phyloP scores from a whole-genome alignment of 2,113 vertebrate genomes.

The Spheniscus mendiculus region DNA sequence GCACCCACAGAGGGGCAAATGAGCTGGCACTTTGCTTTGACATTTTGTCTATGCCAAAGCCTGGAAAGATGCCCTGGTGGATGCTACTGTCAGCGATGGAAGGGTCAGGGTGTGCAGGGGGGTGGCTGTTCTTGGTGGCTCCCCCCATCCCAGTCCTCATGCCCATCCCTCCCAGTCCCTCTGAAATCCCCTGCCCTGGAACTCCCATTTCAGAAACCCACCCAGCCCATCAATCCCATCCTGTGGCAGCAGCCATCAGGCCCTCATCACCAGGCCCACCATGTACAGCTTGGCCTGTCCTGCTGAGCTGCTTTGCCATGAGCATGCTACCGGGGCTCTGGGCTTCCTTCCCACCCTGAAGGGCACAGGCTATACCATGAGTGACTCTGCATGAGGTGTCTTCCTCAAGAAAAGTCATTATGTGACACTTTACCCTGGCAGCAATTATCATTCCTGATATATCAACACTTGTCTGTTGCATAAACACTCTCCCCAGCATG shows the following conservation, averaged over 20 bases:
- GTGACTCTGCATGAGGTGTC: background rate
- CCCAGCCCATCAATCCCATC: background rate
- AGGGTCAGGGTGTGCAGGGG: background rate
- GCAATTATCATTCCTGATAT: background rate
- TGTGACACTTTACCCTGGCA: background rate
- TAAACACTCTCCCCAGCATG: background rate
- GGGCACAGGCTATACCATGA: background rate
- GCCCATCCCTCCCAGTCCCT: background rate
- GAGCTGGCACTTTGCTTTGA: background rate
- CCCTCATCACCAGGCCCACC: background rate
- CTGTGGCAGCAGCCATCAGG: background rate
- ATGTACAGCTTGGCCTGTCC: background rate
- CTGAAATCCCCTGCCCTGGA: background rate
- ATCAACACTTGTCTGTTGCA: background rate
- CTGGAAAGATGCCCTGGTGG: background rate
- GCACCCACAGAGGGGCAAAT: background rate
- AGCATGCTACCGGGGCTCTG: accelerated
- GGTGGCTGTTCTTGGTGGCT: background rate
- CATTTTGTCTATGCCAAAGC: background rate
- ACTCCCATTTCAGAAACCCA: background rate
- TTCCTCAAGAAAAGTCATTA: background rate
- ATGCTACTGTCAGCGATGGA: background rate
- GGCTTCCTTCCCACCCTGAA: background rate
- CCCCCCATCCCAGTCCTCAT: background rate
- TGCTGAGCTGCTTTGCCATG: background rate